Evolutionary conservation across 2,797 vertebrate species (phyloP).

Genomic region (Enteromius fasciolatus): DNA sequence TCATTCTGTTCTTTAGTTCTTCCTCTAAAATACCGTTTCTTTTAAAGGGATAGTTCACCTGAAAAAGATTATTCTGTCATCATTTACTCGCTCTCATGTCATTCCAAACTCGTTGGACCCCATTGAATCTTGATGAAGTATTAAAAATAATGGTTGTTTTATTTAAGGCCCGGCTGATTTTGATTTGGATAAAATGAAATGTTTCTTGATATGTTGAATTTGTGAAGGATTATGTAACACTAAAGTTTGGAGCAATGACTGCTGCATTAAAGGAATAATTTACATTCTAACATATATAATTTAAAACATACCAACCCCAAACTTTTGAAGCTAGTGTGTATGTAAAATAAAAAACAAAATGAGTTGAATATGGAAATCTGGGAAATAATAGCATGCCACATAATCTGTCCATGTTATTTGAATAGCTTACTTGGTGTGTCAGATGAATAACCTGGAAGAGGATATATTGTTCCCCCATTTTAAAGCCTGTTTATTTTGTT

Average conservation of each 20-base stretch:
- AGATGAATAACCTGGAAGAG: not conserved
- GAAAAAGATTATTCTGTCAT: not conserved
- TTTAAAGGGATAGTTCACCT: not conserved
- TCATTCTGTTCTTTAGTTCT: not conserved
- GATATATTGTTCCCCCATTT: not conserved
- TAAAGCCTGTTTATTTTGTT: not conserved
- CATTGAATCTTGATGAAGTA: not conserved
- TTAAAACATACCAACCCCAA: not conserved
- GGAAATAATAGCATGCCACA: not conserved
- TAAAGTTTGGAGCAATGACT: not conserved
- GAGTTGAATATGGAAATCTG: not conserved
- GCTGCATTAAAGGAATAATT: not conserved
- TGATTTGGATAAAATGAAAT: not conserved
- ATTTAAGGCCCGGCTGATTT: not conserved
- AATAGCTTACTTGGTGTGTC: not conserved
- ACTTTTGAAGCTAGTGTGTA: not conserved
- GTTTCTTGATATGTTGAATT: not conserved
- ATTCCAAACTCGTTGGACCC: not conserved
- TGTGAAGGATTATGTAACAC: not conserved
- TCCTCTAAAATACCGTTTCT: not conserved
- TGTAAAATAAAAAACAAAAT: not conserved
- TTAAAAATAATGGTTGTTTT: not conserved
- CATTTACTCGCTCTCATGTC: not conserved
- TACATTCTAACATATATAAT: not conserved
- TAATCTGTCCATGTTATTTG: not conserved